These are phyloP conservation scores for Halyomorpha halys DNA, from an alignment of 1,140 invertebrate genomes.

Conservation along the genomic window DNA sequence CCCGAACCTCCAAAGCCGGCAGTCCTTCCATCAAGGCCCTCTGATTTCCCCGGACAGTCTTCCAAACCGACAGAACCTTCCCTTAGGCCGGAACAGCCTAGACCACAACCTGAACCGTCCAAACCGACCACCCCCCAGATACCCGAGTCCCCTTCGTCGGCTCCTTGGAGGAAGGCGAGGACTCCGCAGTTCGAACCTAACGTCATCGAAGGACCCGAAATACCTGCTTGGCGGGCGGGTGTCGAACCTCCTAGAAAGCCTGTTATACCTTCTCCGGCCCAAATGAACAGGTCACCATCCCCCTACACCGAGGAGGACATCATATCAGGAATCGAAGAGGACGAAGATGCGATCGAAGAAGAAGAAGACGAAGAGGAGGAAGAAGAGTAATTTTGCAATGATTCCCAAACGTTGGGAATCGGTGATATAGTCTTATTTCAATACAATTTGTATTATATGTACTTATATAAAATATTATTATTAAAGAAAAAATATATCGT, in stretches of 20 bases:
- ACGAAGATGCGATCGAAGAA: slow-evolving; percentile 15
- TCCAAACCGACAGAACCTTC: background rate
- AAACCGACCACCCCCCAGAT: background rate
- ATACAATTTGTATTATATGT: no score
- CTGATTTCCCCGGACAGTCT: background rate
- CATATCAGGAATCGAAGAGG: slow-evolving; percentile 19
- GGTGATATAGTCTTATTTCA: no score
- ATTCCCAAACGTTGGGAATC: no score
- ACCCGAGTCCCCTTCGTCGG: background rate
- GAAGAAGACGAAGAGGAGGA: slow-evolving; percentile 7
- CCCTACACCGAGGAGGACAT: slow-evolving; percentile 23
- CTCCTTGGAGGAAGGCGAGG: slow-evolving; percentile 16
- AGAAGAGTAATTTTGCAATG: background rate
- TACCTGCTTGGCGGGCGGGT: background rate
- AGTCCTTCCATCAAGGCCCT: background rate
- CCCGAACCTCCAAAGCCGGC: background rate
- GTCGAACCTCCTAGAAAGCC: background rate
- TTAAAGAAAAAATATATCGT: no score
- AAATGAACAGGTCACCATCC: slow-evolving; percentile 5
- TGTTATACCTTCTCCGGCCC: background rate
- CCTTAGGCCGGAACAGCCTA: background rate
- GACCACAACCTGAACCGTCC: background rate
- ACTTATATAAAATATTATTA: no score
- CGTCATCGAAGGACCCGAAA: slow-evolving; percentile 1
- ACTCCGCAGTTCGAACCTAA: slow-evolving; percentile 5